phyloP scores from a whole-genome alignment of 2,888 invertebrate species.

The Sminthurinus aureus region DNA sequence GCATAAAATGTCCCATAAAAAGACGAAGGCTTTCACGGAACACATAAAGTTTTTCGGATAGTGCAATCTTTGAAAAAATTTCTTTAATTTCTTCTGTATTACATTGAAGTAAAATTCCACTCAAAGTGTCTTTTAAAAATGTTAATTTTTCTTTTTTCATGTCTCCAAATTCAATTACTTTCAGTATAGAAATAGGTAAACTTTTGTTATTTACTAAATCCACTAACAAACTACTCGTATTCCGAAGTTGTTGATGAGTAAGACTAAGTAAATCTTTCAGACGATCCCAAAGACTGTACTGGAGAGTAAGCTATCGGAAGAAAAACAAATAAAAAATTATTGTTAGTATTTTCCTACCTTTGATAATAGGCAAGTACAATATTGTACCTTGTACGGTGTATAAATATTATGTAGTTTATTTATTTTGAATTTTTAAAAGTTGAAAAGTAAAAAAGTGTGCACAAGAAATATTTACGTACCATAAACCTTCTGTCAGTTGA shows the following conservation, averaged over 20 bases:
- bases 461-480: conserved; percentile 70
- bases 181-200: conserved; percentile 81
- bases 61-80: conserved; percentile 77
- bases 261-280: conserved; percentile 78
- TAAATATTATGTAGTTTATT: not conserved
- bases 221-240: conserved; percentile 80
- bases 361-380: too few relatives aligned
- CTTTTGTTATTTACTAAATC: conserved; percentile 82
- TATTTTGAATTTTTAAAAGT: not conserved
- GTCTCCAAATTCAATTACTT: conserved; percentile 88
- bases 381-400: too few relatives aligned
- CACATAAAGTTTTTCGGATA: conserved; percentile 76
- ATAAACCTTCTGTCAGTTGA: conserved; percentile 82
- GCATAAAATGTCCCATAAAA: conserved; percentile 86
- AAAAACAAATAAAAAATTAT: conserved; percentile 24
- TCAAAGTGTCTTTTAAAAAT: conserved; percentile 79
- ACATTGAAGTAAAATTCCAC: conserved; percentile 75
- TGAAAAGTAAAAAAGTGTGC: not conserved
- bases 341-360: not conserved
- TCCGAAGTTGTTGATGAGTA: conserved; percentile 71
- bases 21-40: conserved; percentile 84
- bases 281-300: conserved; percentile 91
- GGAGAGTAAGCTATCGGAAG: conserved; percentile 76
- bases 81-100: conserved; percentile 69
- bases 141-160: conserved; percentile 80